Percentiles rank a stretch among this genome's conserved stretches.
These are phyloP conservation scores for Coleophora flavipennella DNA, from an alignment of 2,888 invertebrate genomes.

Conservation along the genomic window DNA sequence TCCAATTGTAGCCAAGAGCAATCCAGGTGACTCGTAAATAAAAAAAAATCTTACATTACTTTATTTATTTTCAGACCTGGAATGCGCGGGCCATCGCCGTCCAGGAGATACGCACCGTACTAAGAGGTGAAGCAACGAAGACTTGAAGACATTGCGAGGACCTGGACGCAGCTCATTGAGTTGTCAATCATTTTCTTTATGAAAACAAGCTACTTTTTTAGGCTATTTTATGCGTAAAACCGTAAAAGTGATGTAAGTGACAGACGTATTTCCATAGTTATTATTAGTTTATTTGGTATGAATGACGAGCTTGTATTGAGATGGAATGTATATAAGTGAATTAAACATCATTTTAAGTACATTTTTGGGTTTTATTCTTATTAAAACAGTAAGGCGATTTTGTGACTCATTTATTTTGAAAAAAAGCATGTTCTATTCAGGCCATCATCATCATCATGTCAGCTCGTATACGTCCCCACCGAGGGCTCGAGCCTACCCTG, in stretches of 20 bases:
- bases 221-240: conserved; percentile 34
- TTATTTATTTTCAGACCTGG: conserved; percentile 75
- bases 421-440: too few relatives aligned
- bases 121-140: conserved; percentile 36
- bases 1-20: too few relatives aligned
- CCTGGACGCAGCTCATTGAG: conserved; percentile 17
- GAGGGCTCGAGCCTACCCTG: too few relatives aligned
- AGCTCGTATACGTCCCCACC: too few relatives aligned
- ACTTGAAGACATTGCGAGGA: too few relatives aligned
- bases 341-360: conserved; percentile 60
- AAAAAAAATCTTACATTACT: neutral
- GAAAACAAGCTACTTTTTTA: conserved; percentile 32
- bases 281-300: conserved; percentile 29
- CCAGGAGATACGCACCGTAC: conserved; percentile 90
- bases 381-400: too few relatives aligned
- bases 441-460: too few relatives aligned
- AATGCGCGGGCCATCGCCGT: conserved; percentile 86
- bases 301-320: conserved; percentile 27
- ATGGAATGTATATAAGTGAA: conserved; percentile 57
- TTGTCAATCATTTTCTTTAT: conserved; percentile 35
- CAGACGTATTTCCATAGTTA: conserved; percentile 36
- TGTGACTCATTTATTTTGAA: too few relatives aligned
- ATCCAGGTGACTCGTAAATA: too few relatives aligned
- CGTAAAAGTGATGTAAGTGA: conserved; percentile 31
- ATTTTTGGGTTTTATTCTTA: conserved; percentile 7